Evolutionary conservation across 2,113 vertebrate genomes (phyloP).

Genomic region (Chitala chitala): DNA sequence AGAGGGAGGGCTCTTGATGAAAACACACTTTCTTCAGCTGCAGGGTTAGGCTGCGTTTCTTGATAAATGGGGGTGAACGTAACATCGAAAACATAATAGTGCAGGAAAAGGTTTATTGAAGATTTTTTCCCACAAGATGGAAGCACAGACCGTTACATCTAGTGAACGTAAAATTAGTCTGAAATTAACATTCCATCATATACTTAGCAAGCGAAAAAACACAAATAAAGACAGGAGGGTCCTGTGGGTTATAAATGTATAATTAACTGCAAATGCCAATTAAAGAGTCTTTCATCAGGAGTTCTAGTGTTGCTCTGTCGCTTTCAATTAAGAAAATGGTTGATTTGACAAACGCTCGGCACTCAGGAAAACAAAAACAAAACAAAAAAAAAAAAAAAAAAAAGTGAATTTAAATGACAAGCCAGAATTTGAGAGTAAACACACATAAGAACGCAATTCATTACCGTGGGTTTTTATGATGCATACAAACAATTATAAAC

Average conservation of each 20-base stretch:
- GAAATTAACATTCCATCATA: constrained; percentile 24
- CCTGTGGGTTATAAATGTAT: neutral
- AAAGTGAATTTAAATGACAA: neutral
- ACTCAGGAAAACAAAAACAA: neutral
- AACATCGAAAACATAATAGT: neutral
- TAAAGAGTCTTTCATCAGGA: constrained; percentile 13
- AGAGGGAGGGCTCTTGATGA: too few relatives aligned
- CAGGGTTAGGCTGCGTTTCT: neutral
- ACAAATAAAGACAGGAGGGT: neutral
- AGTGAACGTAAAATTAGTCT: constrained; percentile 15
- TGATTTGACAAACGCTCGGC: neutral
- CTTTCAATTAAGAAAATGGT: constrained; percentile 8
- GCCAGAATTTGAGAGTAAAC: too few relatives aligned
- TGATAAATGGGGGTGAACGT: neutral
- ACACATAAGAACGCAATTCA: too few relatives aligned
- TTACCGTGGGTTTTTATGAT: too few relatives aligned
- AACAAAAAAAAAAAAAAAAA: neutral
- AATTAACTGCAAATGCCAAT: constrained; percentile 11
- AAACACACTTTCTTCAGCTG: too few relatives aligned
- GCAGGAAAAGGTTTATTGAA: constrained; percentile 5
- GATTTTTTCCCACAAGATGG: neutral
- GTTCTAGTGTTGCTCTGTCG: neutral
- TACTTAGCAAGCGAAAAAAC: neutral
- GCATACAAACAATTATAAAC: too few relatives aligned
- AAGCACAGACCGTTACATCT: neutral